Percentiles rank a stretch among this genome's conserved stretches.
These are phyloP conservation scores for Drosophila truncata DNA, from an alignment of 1,140 invertebrate genomes.

Conservation along the genomic window DNA sequence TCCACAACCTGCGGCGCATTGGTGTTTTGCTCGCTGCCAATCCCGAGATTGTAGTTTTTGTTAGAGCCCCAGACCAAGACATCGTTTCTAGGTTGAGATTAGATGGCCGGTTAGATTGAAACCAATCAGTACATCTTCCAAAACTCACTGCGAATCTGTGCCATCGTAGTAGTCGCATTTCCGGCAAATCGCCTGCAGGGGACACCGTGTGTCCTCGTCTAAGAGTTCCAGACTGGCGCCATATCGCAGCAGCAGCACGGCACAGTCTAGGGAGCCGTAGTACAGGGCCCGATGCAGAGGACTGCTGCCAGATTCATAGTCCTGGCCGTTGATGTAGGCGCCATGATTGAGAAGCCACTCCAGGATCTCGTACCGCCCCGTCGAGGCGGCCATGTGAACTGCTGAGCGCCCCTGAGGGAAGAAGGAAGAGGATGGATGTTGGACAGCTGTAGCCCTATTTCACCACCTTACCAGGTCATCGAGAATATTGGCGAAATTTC, in stretches of 20 bases:
- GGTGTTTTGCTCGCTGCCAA: slow-evolving; percentile 69
- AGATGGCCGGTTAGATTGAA: neutral
- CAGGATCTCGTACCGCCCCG: slow-evolving; percentile 87
- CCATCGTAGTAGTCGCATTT: slow-evolving; percentile 55
- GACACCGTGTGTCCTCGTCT: slow-evolving; percentile 72
- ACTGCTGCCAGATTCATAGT: slow-evolving; percentile 90
- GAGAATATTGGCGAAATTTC: slow-evolving; percentile 86
- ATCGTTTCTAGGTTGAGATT: slow-evolving; percentile 77
- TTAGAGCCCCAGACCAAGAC: slow-evolving; percentile 91
- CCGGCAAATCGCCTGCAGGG: slow-evolving; percentile 75
- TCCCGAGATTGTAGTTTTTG: slow-evolving; percentile 89
- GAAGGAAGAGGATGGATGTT: slow-evolving; percentile 23
- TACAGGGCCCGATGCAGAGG: slow-evolving; percentile 90
- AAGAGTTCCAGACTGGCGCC: slow-evolving; percentile 81
- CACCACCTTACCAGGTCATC: slow-evolving; percentile 75
- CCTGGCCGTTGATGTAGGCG: slow-evolving; percentile 87
- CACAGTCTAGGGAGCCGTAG: slow-evolving; percentile 89
- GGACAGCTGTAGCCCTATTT: neutral
- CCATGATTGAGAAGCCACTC: slow-evolving; percentile 88
- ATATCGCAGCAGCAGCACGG: slow-evolving; percentile 87
- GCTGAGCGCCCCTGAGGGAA: slow-evolving; percentile 86
- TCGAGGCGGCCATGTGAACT: slow-evolving; percentile 89
- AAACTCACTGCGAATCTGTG: slow-evolving; percentile 52
- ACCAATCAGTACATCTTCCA: neutral
- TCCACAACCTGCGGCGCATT: slow-evolving; percentile 74